Base-by-base conservation (phyloP, 2,888 invertebrate genomes). In the Seira ritae region DNA sequence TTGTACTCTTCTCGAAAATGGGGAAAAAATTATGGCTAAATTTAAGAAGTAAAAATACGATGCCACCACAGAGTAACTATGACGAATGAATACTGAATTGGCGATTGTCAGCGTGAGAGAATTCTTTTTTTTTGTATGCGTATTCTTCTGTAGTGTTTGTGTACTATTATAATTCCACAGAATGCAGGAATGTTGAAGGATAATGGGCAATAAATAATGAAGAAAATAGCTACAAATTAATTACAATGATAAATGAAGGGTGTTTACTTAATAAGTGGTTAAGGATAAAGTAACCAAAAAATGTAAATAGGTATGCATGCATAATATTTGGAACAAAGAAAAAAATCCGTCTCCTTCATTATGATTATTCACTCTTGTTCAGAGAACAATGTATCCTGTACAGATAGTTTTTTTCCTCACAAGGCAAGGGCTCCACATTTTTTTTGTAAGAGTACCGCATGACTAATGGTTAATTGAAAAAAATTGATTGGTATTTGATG, bases 201-300 rank as follows among this genome's bases (percentile, higher is more conserved):
- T 62, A 62, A 62, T 20, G 8, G 62, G 10, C 22, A 62, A 62
- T 62, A 62, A 62, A 62, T 62, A 20, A 20, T 20, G 8, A 62
- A 8, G 10, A 22, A 20, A 62, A 10, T 15, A 20, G 20, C 12
- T 20, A 62, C 19, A 62, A 62, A 62, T 62, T 62, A 62, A 62
- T 62, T 62, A 62, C 19, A 62, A 62, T 62, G 62, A 62, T 20
- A 62, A 62, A 62, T 62, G 62, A 62, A 62, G 62, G 62, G 62
- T 62, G 62, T 62, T 62, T 62, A 62, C 62, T 62, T 62, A 62
- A 62, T 62, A 62, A 62, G 62, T 62, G 62, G 62, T 62, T 62
- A 62, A 62, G 62, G 62, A 62, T 62, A 62, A 62, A 62, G 15
- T 62, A 19, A 22, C 62, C 62, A 62, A 62, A 62, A 62, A 15